phyloP scores from a whole-genome alignment of 2,888 invertebrate species.

The Lamellibrachia columna region DNA sequence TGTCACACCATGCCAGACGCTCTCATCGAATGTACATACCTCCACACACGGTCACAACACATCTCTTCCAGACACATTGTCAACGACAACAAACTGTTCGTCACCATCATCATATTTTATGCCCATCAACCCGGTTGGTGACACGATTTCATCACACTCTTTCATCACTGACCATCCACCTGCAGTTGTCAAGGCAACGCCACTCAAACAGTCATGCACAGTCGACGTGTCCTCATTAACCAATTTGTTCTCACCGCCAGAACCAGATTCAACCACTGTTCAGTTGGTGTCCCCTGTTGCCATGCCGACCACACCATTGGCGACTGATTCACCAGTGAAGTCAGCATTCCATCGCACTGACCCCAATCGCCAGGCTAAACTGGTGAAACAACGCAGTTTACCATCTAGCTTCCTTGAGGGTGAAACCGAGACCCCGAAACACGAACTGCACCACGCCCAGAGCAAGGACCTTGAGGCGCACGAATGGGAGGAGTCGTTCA shows the following conservation, averaged over 20 bases:
- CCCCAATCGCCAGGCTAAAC: neutral
- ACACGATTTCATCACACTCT: neutral
- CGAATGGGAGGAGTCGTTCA: neutral
- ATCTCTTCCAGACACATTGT: neutral
- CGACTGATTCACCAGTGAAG: neutral
- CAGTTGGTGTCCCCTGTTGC: neutral
- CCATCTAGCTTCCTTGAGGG: neutral
- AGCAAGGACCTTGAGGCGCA: neutral
- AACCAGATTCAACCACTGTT: neutral
- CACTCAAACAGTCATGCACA: neutral
- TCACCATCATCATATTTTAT: slow-evolving; percentile 1
- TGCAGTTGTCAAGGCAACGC: neutral
- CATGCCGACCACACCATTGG: neutral
- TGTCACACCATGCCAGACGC: neutral
- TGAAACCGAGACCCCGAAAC: neutral
- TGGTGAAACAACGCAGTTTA: neutral
- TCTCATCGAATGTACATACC: neutral
- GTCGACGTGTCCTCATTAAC: neutral
- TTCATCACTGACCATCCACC: neutral
- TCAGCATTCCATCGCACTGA: neutral
- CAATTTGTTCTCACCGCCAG: neutral
- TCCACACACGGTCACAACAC: neutral
- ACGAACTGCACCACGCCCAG: neutral
- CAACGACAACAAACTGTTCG: neutral
- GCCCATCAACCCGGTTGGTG: neutral